Base-by-base conservation (phyloP, 2,113 vertebrate species). In the Balaeniceps rex region DNA sequence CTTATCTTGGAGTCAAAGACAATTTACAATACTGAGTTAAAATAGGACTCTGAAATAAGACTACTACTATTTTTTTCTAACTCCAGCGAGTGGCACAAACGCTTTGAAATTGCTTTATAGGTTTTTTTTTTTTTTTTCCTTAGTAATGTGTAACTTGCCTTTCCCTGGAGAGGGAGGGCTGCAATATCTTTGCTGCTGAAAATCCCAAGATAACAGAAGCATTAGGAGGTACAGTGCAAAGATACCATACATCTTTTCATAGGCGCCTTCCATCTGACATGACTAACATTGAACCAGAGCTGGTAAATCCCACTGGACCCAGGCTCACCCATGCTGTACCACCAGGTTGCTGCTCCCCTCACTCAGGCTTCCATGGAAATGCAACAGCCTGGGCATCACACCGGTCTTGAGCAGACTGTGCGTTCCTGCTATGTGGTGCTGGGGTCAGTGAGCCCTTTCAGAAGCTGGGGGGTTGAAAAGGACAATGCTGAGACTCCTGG, bases 371-470 rank as follows among this genome's bases (percentile, higher is more conserved):
- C 52, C n/a, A 1, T 69, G 85, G 69, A 42, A 69, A 7, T 86
- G 38, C 44, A 54, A 19, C 29, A 68, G 23, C 65, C 36, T 46
- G 69, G 58, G 12, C 38, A 21, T 44, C 2, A 19, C 24, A 3
- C 34, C 0, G 5, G 11, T 24, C 23, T 10, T 31, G 46, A 65
- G 49, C 24, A 28, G 31, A 14, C 42, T 76, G 16, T 46, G 47
- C 1, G 0, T 70, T 70, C 44, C 36, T 84, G 24, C 44, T 69
- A 21, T 12, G 51, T 2, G 0, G 2, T 29, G 63, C 34, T 57
- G 46, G 21, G 34, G 4, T 11, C 31, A 14, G 36, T 16, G 49
- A 91, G 19, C 63, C 47, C 22, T 75, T 23, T 25, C 33, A 40
- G 63, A 33, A 61, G n/a, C 49, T 51, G 40, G 2, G 14, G 11